Evolutionary conservation across 2,888 invertebrate genomes (phyloP).

Genomic region (Romanomermis culicivorax): DNA sequence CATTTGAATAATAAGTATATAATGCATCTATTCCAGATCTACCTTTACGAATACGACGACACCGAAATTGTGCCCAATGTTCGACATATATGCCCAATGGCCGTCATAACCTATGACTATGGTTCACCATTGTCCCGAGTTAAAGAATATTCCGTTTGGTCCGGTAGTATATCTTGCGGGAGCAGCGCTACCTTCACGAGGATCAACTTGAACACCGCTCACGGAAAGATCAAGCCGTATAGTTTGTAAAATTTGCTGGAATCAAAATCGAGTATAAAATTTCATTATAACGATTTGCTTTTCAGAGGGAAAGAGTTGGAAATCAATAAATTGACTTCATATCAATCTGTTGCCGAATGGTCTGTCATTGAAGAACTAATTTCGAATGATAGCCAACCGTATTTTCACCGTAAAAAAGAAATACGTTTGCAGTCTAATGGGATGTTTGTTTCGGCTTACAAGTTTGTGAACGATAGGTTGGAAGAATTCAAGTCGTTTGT

Average conservation of each 20-base stretch:
- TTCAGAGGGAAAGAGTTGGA: conserved; percentile 1
- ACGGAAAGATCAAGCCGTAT: conserved; percentile 5
- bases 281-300: background rate
- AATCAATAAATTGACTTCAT: conserved; percentile 1
- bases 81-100: conserved; percentile 2
- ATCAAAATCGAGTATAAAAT: background rate
- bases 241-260: conserved; percentile 5
- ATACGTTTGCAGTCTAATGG: background rate
- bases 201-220: background rate
- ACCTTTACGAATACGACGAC: conserved; percentile 8
- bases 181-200: background rate
- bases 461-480: background rate
- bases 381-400: background rate
- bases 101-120: conserved; percentile 3
- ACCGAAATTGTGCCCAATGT: background rate
- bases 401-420: conserved; percentile 1
- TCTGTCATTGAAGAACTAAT: conserved; percentile 1
- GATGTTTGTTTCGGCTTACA: background rate
- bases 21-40: conserved; percentile 6
- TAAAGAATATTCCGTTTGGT: background rate
- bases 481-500: background rate
- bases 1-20: too few species aligned
- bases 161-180: background rate
- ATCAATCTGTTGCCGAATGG: background rate
- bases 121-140: background rate